Base-by-base conservation (phyloP, 1,140 invertebrate genomes). In the Pseudachorutes palmiensis region DNA sequence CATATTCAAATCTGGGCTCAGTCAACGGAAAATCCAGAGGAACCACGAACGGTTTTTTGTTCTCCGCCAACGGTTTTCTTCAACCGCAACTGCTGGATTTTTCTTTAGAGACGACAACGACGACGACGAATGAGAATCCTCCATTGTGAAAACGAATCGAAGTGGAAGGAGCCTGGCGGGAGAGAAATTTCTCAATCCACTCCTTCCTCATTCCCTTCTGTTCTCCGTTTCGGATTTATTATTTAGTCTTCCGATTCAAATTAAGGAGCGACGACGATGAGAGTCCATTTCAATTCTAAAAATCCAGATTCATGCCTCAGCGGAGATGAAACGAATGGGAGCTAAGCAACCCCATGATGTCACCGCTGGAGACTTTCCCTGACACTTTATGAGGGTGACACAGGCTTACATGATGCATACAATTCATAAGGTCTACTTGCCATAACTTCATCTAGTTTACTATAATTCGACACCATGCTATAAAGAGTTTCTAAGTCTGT, bases 241-340 rank as follows among this genome's bases (percentile, higher is more conserved):
- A 55, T 55, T 55, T 24, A 22, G 14, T 55, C 51, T 55, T 55
- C 51, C 51, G 51, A 55, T 55, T 55, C 51, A 55, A 55, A 55
- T 55, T 55, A 55, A 55, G 24, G 51, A 55, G 51, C 12, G 51
- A 16, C 12, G 24, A 22, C 12, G 51, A 16, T 3, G 24, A 24
- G 51, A 55, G 51, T 55, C 51, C 51, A 55, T 55, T 55, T 55
- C 24, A 16, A 55, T 55, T 14, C 12, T 55, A 16, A 55, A 55
- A 55, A 55, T 55, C 24, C 12, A 16, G 24, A 55, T 22, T 55
- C 24, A 12, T 24, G 51, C 12, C 24, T 55, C 12, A 55, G 51
- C 24, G 51, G 24, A 14, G 24, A 55, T 45, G 9, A 45, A 55
- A 33, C 32, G 30, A 61, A 61, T 9, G 32, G 24, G 29, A 29